These are phyloP conservation scores for Austrofundulus limnaeus DNA, from an alignment of 2,113 vertebrate genomes.

Conservation along the genomic window DNA sequence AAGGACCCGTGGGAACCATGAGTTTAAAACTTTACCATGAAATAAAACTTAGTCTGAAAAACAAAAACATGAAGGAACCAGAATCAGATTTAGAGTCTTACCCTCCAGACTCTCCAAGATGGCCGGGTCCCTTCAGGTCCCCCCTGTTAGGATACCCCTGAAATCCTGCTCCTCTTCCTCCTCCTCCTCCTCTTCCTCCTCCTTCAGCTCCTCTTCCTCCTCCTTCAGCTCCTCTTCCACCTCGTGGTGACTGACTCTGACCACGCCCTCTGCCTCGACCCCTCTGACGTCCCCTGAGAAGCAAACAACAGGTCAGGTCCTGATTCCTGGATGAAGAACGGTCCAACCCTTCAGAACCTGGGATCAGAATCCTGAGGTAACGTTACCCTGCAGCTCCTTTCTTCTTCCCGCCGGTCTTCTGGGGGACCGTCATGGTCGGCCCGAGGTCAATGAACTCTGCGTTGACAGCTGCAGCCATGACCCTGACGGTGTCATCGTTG, in stretches of 20 bases:
- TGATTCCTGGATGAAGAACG: background rate
- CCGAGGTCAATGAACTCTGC: constrained; percentile 59
- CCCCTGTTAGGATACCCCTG: background rate
- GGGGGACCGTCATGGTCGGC: constrained; percentile 35
- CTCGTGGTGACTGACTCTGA: background rate
- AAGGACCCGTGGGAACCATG: no score
- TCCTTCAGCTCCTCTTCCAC: background rate
- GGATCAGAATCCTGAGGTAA: no score
- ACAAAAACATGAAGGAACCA: background rate
- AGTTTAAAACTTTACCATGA: no score
- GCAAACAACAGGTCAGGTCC: background rate
- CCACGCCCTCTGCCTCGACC: constrained; percentile 4
- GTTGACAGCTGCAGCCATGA: constrained; percentile 70
- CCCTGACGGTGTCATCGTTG: constrained; percentile 39
- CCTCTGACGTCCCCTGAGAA: background rate
- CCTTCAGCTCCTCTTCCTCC: background rate
- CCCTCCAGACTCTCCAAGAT: background rate
- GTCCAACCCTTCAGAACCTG: no score
- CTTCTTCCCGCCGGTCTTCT: background rate
- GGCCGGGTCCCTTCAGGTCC: background rate
- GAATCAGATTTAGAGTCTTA: background rate
- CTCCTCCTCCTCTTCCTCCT: background rate
- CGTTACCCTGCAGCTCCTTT: constrained; percentile 1
- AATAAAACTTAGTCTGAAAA: background rate
- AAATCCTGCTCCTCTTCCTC: background rate